Conservation (phyloP, 2,797 vertebrate genomes). For the Geotrypetes seraphini region DNA sequence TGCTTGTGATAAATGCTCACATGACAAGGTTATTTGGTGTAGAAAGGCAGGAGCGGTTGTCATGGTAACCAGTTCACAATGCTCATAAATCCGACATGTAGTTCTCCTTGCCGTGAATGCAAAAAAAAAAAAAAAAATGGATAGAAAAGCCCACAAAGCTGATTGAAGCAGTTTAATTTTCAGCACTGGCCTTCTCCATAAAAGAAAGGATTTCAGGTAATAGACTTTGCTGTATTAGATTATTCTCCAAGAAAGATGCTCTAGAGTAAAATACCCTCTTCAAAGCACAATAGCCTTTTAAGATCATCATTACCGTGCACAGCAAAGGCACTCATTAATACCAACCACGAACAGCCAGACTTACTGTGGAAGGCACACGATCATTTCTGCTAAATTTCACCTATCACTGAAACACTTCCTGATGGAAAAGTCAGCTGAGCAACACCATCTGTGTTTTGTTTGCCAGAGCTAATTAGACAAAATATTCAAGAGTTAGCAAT, state of each 20-base stretch:
- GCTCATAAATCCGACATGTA: conserved; percentile 67
- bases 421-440: conserved; percentile 25
- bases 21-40: conserved; percentile 69
- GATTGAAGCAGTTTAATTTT: conserved; percentile 54
- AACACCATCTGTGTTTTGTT: conserved; percentile 21
- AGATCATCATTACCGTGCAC: conserved; percentile 36
- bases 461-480: conserved; percentile 25
- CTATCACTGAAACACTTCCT: conserved; percentile 27
- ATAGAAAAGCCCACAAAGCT: conserved; percentile 45
- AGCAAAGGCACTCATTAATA: conserved; percentile 40
- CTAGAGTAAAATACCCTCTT: conserved; percentile 34
- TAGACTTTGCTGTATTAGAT: conserved; percentile 29
- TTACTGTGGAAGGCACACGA: too few relatives aligned
- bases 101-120: conserved; percentile 70
- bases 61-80: conserved; percentile 58
- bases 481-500: conserved; percentile 25
- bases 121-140: conserved; percentile 38
- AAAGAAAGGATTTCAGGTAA: conserved; percentile 26
- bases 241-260: conserved; percentile 32
- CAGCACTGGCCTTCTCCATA: conserved; percentile 9
- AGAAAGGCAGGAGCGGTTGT: conserved; percentile 55
- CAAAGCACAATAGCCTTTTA: conserved; percentile 42
- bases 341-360: conserved; percentile 22
- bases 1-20: conserved; percentile 62
- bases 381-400: too few relatives aligned